Evolutionary conservation across 2,797 vertebrate genomes (phyloP).

Genomic region (Anabacerthia variegaticeps): DNA sequence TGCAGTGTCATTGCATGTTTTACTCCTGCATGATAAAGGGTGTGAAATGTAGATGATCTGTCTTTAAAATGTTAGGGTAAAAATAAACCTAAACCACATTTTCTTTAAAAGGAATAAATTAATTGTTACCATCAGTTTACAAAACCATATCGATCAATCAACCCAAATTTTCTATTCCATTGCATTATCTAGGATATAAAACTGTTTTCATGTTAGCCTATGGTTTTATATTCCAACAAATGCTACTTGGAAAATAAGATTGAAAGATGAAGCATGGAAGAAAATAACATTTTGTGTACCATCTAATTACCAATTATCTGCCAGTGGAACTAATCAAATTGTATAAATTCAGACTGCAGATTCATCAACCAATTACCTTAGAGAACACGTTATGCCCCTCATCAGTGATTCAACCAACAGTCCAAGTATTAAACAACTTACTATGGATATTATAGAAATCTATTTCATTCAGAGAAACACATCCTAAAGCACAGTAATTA

Average conservation of each 20-base stretch:
- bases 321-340: slow-evolving; percentile 67
- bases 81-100: slow-evolving; percentile 69
- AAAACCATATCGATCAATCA: slow-evolving; percentile 81
- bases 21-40: neutral
- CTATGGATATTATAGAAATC: neutral
- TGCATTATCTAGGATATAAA: slow-evolving; percentile 73
- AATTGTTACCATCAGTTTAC: slow-evolving; percentile 78
- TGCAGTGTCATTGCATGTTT: neutral
- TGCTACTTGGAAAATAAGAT: slow-evolving; percentile 72
- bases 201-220: slow-evolving; percentile 65
- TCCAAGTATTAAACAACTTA: slow-evolving; percentile 4
- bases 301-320: slow-evolving; percentile 71
- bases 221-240: slow-evolving; percentile 76
- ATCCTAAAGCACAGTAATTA: neutral
- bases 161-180: slow-evolving; percentile 77
- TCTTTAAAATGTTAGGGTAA: slow-evolving; percentile 47
- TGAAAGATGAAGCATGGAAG: slow-evolving; percentile 67
- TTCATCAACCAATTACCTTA: slow-evolving; percentile 56
- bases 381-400: slow-evolving; percentile 39
- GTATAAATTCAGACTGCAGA: slow-evolving; percentile 54
- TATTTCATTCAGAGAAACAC: neutral
- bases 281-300: slow-evolving; percentile 68
- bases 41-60: slow-evolving; percentile 29
- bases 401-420: slow-evolving; percentile 20
- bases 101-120: slow-evolving; percentile 75